Percentiles rank a stretch among this genome's conserved stretches.
Evolutionary conservation across 2,797 vertebrate genomes (phyloP).

Genomic region (Phylloscopus collybita): DNA sequence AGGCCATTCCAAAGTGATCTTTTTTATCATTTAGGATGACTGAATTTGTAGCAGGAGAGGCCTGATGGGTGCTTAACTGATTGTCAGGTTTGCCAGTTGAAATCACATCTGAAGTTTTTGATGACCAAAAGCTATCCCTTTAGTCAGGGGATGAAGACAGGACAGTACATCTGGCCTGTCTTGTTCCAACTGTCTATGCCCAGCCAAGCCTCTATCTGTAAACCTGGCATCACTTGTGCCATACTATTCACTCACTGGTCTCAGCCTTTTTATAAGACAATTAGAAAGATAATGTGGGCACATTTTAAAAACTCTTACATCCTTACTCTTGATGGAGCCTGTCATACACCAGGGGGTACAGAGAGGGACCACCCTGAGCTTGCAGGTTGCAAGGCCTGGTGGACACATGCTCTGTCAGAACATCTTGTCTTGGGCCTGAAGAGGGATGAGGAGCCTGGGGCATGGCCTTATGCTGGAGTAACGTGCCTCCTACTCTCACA

Average conservation of each 20-base stretch:
- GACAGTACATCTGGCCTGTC: too few species aligned
- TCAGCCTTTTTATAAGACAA: neutral
- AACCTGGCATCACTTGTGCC: neutral
- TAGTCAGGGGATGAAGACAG: neutral
- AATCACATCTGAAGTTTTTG: neutral
- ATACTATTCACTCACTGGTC: neutral
- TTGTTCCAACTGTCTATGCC: neutral
- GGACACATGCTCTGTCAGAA: neutral
- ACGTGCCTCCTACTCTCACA: neutral
- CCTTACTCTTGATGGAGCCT: neutral
- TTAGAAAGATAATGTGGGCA: neutral
- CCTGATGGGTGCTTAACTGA: rapidly evolving
- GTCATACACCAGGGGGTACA: neutral
- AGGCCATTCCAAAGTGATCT: neutral
- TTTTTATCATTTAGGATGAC: neutral
- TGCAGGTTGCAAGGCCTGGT: neutral
- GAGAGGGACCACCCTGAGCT: neutral
- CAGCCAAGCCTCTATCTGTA: neutral
- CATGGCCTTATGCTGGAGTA: neutral
- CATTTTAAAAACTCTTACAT: neutral
- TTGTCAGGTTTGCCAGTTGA: neutral
- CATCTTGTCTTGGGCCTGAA: neutral
- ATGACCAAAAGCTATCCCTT: neutral
- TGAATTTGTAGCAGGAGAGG: neutral
- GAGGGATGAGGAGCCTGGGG: rapidly evolving